Percentiles rank a stretch among this genome's conserved stretches.
phyloP scores from a whole-genome alignment of 2,888 invertebrate genomes.

The Kuschelorhynchus macadamiae region DNA sequence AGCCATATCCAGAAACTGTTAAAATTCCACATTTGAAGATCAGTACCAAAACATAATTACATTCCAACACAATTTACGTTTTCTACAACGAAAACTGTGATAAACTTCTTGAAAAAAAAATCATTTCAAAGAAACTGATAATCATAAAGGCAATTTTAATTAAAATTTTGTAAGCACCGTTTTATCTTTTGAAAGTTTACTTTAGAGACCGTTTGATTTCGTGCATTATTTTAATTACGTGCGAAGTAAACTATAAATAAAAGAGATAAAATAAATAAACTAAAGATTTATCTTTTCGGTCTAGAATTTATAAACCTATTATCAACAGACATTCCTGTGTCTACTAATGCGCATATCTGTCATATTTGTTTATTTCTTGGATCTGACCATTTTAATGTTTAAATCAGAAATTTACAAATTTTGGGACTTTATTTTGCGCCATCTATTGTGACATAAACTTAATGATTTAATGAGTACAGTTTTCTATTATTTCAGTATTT shows the following conservation, averaged over 20 bases:
- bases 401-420: no score
- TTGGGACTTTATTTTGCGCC: no score
- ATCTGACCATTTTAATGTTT: background rate
- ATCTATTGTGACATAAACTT: no score
- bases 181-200: constrained; percentile 24
- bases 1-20: constrained; percentile 33
- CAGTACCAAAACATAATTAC: constrained; percentile 18
- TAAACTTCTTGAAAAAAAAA: constrained; percentile 15
- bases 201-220: constrained; percentile 16
- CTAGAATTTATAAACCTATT: constrained; percentile 40
- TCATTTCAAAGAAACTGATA: constrained; percentile 16
- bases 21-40: constrained; percentile 33
- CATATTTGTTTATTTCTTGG: constrained; percentile 20
- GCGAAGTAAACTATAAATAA: constrained; percentile 35
- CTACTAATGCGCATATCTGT: no score
- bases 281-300: constrained; percentile 23
- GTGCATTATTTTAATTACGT: constrained; percentile 41
- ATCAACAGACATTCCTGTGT: constrained; percentile 22
- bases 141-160: constrained; percentile 2
- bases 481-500: no score
- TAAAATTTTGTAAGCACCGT: constrained; percentile 3
- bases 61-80: constrained; percentile 28
- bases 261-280: constrained; percentile 30
- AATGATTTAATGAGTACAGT: no score
- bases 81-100: constrained; percentile 4